These are phyloP conservation scores for Prionace glauca DNA, from an alignment of 2,797 vertebrate species.

Conservation along the genomic window DNA sequence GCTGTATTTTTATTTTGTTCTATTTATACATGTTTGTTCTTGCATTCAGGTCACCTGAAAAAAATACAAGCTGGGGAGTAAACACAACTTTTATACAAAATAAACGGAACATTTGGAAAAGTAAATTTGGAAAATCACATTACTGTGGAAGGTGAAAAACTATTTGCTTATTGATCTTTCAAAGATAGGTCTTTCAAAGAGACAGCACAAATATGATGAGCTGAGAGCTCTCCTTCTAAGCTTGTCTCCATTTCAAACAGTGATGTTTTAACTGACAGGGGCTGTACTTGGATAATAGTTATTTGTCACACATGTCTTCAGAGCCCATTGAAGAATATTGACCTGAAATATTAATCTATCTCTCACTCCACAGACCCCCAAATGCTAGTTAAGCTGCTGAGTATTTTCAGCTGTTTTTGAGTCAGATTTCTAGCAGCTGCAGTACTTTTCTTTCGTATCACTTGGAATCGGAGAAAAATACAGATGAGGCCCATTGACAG, in stretches of 20 bases:
- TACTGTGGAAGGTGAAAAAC: too few relatives aligned
- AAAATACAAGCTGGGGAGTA: background rate
- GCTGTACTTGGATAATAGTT: background rate
- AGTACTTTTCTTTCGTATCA: background rate
- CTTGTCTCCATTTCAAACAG: background rate
- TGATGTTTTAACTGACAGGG: background rate
- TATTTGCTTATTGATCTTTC: background rate
- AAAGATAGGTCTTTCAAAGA: background rate
- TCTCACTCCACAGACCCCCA: background rate
- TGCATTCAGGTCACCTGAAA: background rate
- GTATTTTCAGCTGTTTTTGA: background rate
- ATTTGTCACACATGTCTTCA: background rate
- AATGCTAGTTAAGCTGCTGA: background rate
- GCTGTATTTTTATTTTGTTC: background rate
- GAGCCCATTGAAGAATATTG: background rate
- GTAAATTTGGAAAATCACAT: too few relatives aligned
- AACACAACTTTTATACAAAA: background rate
- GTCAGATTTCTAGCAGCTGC: background rate
- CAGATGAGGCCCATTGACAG: background rate
- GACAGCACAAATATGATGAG: too few relatives aligned
- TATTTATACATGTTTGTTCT: background rate
- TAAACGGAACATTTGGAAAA: background rate
- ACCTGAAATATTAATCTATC: background rate
- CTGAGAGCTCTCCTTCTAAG: background rate
- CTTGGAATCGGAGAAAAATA: background rate